Evolutionary conservation across 2,797 vertebrate species (phyloP), one percentile per base, ranked within the genome.

Genomic region (Diceros bicornis): DNA sequence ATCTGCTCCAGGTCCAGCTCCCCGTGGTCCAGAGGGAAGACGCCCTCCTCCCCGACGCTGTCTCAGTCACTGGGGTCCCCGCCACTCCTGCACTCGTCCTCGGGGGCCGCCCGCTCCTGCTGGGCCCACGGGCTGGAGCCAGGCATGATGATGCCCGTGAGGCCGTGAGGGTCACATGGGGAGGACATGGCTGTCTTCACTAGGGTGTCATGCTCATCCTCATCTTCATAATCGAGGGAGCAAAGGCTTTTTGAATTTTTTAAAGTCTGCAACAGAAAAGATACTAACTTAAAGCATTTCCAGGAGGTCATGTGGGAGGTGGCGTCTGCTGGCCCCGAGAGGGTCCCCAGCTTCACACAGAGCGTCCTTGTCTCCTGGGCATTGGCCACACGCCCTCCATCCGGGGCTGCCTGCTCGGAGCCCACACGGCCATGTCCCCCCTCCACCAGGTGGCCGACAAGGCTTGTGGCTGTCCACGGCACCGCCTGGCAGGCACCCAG

Each of bases 171-270:
- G 98, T 98, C 98, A 93, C 98, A 98, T 0, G 98, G 99, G 25
- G 99, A 99, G 85, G 98, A 98, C 95, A 98, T 98, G 29, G 99
- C 98, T 17, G 96, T 99, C 98, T 99, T 99, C 97, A 97, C 98
- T 89, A 98, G 98, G 14, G 98, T 93, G 29, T 94, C 98, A 0
- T 98, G 97, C 6, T 96, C 98, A 0, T 94, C 95, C 4, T 98
- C 97, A 11, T 98, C 99, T 98, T 99, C 98, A 74, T 98, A 98
- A 96, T 99, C 98, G 27, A 99, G 98, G 57, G 99, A 99, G 95
- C 99, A 99, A 92, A 99, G 99, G 98, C 99, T 99, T 98, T 99
- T 99, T n/a, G 99, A 99, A 97, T 98, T 99, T 97, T 98, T 99
- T 97, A 99, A 97, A 96, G 98, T 99, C 99, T 99, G 98, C 44